Conservation (phyloP, 2,113 vertebrate species). For the Alectura lathami region DNA sequence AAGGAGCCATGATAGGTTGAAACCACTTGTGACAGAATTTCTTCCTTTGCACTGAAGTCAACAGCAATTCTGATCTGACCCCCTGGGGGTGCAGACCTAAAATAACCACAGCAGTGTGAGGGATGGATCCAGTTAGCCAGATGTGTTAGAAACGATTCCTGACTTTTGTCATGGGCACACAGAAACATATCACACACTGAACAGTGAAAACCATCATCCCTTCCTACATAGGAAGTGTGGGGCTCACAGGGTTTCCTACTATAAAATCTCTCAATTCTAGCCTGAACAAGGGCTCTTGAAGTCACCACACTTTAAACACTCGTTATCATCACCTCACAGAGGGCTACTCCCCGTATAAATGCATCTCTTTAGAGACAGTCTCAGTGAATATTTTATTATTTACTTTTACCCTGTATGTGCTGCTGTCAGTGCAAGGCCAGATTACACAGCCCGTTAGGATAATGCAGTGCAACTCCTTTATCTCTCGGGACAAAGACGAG, state of each 20-base stretch:
- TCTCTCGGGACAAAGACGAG: constrained; percentile 49
- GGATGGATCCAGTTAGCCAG: neutral
- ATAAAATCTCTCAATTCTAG: neutral
- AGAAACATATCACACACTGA: neutral
- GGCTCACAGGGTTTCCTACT: neutral
- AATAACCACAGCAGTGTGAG: neutral
- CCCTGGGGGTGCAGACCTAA: neutral
- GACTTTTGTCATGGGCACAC: neutral
- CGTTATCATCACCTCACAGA: neutral
- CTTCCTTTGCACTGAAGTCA: neutral
- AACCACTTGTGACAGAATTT: neutral
- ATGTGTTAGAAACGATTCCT: neutral
- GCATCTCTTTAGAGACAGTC: neutral
- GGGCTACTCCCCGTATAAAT: constrained; percentile 4
- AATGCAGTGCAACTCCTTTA: constrained; percentile 34
- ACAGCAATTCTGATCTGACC: neutral
- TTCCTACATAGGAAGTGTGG: neutral
- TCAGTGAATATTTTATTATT: neutral
- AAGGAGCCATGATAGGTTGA: neutral
- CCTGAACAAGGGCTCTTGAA: neutral
- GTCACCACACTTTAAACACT: neutral
- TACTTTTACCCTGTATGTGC: constrained; percentile 21
- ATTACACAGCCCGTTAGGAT: neutral
- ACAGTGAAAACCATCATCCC: neutral
- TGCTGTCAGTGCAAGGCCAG: constrained; percentile 41